Evolutionary conservation across 2,113 vertebrate species (phyloP).

Genomic region (Semnopithecus entellus): DNA sequence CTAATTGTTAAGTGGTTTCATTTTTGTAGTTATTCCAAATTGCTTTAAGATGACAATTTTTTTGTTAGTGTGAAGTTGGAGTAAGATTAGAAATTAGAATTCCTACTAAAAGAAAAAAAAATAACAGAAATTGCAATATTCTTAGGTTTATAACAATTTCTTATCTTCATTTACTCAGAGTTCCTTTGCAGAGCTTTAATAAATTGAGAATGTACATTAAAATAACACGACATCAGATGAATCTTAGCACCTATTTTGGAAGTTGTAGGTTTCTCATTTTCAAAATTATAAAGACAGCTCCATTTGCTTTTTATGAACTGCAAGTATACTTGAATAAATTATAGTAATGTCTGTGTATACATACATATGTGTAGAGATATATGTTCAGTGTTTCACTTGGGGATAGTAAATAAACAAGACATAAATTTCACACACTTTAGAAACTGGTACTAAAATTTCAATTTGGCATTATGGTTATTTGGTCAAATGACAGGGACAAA

Average conservation of each 20-base stretch:
- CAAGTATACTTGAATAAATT: neutral
- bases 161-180: neutral
- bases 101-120: neutral
- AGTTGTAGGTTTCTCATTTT: constrained; percentile 14
- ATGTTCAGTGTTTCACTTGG: neutral
- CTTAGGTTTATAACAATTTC: neutral
- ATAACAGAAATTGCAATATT: neutral
- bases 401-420: neutral
- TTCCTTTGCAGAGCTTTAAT: constrained; percentile 6
- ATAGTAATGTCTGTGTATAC: neutral
- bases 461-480: constrained; percentile 14
- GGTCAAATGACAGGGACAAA: neutral
- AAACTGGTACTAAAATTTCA: neutral
- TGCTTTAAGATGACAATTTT: constrained; percentile 23
- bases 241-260: neutral
- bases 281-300: neutral
- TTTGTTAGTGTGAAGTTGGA: constrained; percentile 13
- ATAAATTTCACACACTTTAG: neutral
- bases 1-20: neutral
- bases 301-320: neutral
- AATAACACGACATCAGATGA: neutral
- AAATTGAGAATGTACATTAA: neutral
- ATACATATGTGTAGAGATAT: neutral
- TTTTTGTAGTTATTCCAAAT: neutral
- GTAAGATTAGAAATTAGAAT: constrained; percentile 30